phyloP scores from a whole-genome alignment of 2,888 invertebrate species.

The Trichacis sp. region DNA sequence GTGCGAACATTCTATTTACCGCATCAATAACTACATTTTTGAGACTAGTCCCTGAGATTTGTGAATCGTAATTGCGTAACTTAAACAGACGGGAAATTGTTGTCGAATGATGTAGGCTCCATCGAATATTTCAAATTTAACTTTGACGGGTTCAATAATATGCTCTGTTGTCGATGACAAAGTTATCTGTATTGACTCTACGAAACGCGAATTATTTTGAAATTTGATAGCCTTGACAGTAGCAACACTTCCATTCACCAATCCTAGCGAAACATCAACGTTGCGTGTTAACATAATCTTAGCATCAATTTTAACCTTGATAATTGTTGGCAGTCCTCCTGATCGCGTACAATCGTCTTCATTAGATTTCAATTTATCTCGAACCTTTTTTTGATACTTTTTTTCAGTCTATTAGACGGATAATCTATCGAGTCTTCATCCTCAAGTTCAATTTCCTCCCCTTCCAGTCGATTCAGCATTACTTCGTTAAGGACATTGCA shows the following conservation, averaged over 20 bases:
- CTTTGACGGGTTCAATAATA: conserved; percentile 29
- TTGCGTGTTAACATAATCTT: conserved; percentile 48
- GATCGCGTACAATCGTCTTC: conserved; percentile 32
- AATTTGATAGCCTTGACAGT: no score
- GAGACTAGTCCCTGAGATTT: conserved; percentile 48
- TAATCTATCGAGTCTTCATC: conserved; percentile 7
- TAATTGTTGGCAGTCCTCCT: conserved; percentile 6
- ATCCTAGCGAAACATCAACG: no score
- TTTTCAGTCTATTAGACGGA: not conserved
- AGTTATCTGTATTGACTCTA: no score
- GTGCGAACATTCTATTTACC: no score
- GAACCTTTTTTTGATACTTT: conserved; percentile 20
- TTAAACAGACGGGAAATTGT: conserved; percentile 46
- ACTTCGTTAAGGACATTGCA: conserved; percentile 52
- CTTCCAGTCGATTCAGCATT: conserved; percentile 46
- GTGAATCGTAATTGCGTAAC: no score
- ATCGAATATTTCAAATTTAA: conserved; percentile 46
- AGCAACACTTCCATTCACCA: no score
- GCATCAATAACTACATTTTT: conserved; percentile 42
- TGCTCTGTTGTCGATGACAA: no score
- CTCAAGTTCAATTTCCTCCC: conserved; percentile 40
- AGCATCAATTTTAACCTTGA: conserved; percentile 26
- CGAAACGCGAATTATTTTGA: no score
- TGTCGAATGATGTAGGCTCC: conserved; percentile 38
- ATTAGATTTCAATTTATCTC: conserved; percentile 5